Evolutionary conservation across 2,888 invertebrate genomes (phyloP).

Genomic region (Sminthurinus aureus): DNA sequence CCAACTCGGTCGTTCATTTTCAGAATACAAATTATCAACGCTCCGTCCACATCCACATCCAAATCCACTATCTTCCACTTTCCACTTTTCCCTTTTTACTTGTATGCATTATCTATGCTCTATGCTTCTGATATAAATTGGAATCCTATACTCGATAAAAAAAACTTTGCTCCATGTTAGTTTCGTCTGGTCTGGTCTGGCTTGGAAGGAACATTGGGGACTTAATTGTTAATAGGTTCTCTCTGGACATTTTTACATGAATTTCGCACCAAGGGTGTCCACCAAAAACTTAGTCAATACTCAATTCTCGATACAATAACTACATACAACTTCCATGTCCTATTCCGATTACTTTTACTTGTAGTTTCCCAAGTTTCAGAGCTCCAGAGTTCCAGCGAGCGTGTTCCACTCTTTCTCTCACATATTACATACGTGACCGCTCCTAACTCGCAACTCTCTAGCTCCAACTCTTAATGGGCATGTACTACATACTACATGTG

Average conservation of each 20-base stretch:
- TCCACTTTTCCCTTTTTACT: background rate
- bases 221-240: constrained; percentile 37
- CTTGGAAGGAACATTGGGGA: background rate
- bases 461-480: no score
- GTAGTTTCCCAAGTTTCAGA: no score
- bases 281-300: constrained; percentile 26
- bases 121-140: no score
- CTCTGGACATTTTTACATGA: constrained; percentile 33
- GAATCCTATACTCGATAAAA: background rate
- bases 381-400: background rate
- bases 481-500: constrained; percentile 12
- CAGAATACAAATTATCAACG: constrained; percentile 23
- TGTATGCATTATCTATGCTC: no score
- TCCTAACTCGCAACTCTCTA: no score
- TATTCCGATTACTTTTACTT: background rate
- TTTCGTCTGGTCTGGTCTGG: background rate
- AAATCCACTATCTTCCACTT: background rate
- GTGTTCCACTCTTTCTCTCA: background rate
- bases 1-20: constrained; percentile 17
- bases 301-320: no score
- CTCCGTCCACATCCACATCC: background rate
- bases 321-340: background rate
- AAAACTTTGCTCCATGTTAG: background rate
- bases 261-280: constrained; percentile 39
- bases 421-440: constrained; percentile 26